phyloP scores from a whole-genome alignment of 2,113 vertebrate genomes.

The Bos taurus region DNA sequence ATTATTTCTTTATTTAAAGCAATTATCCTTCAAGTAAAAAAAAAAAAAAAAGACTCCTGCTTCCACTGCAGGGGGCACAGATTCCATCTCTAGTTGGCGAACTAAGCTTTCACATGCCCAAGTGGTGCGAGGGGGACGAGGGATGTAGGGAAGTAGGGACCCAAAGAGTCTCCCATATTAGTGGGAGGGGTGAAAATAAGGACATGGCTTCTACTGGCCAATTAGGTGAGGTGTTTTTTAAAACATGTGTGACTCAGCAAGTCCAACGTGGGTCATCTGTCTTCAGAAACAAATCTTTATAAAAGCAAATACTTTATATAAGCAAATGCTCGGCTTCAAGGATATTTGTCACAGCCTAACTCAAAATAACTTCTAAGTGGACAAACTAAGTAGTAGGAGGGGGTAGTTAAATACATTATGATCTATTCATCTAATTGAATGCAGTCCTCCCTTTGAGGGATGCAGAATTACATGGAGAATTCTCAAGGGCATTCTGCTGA shows the following conservation, averaged over 20 bases:
- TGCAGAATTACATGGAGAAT: background rate
- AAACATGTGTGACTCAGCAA: background rate
- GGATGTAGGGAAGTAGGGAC: background rate
- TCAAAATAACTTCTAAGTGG: background rate
- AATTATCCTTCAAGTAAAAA: background rate
- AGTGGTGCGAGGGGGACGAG: background rate
- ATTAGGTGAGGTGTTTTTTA: background rate
- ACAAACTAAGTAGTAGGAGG: background rate
- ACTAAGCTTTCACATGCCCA: background rate
- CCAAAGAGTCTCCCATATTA: background rate
- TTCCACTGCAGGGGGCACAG: background rate
- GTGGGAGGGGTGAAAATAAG: background rate
- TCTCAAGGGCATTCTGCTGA: background rate
- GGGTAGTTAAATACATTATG: background rate
- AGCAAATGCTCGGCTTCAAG: background rate
- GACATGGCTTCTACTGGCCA: background rate
- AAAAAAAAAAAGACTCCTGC: background rate
- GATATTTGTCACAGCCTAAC: background rate
- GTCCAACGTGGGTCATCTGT: background rate
- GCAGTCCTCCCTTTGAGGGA: background rate
- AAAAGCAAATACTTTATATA: background rate
- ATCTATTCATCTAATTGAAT: background rate
- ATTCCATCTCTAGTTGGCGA: background rate
- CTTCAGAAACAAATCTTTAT: background rate
- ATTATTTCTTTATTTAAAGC: background rate